These are phyloP conservation scores for Caenorhabditis drosophilae DNA, from an alignment of 2,888 invertebrate genomes.

Conservation along the genomic window DNA sequence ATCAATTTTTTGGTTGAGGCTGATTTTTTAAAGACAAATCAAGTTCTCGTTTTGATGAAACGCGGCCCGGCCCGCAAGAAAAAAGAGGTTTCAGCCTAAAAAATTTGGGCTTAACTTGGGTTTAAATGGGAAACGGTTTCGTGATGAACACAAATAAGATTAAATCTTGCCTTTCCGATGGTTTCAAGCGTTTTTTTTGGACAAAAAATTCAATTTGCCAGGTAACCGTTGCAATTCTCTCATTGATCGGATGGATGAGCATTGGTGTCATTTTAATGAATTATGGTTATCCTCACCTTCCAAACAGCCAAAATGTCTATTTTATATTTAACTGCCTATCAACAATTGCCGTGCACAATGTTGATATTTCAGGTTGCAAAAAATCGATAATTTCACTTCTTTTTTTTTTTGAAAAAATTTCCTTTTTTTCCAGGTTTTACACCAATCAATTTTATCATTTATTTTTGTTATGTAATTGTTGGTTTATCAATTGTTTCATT, in stretches of 20 bases:
- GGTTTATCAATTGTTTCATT: constrained; percentile 48
- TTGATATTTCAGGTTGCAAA: constrained; percentile 30
- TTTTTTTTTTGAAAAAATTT: not conserved
- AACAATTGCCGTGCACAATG: constrained; percentile 68
- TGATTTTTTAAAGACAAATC: not conserved
- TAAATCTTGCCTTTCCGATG: not conserved
- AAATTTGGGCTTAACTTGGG: not conserved
- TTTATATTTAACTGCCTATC: constrained; percentile 70
- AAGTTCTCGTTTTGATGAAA: not conserved
- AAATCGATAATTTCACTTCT: not conserved
- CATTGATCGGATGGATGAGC: constrained; percentile 44
- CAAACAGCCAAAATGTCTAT: constrained; percentile 69
- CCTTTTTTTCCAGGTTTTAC: constrained; percentile 13
- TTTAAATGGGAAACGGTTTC: not conserved
- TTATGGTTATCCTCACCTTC: constrained; percentile 68
- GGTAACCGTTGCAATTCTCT: constrained; percentile 49
- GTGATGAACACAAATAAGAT: not conserved
- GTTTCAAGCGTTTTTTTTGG: not conserved
- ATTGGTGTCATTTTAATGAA: constrained; percentile 69
- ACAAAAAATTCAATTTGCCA: not conserved
- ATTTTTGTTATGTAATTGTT: constrained; percentile 35
- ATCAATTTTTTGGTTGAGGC: not conserved
- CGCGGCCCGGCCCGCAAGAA: not conserved
- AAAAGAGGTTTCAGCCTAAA: not conserved
- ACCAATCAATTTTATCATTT: constrained; percentile 3